Evolutionary conservation across 2,888 invertebrate genomes (phyloP), one percentile per base, ranked within the genome.

Genomic region (Atethmia centrago): DNA sequence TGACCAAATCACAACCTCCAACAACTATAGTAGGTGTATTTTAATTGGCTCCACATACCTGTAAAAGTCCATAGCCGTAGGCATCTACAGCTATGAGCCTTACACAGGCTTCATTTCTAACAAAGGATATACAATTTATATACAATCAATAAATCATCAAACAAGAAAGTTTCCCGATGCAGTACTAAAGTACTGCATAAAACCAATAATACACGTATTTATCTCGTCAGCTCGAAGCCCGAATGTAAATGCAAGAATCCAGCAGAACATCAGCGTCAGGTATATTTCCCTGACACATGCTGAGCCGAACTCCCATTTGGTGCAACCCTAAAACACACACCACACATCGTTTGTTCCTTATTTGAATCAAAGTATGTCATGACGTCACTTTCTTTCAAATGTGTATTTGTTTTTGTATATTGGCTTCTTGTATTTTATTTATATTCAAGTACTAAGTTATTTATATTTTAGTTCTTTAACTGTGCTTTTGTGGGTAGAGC

Each of bases 1-100:
- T 64, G 25, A 69, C 12, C 10, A 19, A 47, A 55, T 69, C 61
- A 42, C 61, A 55, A 28, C 55, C 77, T 21, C 61, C 61, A 42
- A 21, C 25, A 28, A 36, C 3, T 16, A 16, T 2, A 10, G 10
- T 31, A n/a, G n/a, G 3, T 64, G 19, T 25, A 59, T 42, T 51
- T 49, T 51, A 10, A n/a, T 45, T 36, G 21, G 0, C 28, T 31
- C 42, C 5, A 40, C 5, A 3, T 14, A n/a, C 10, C 42, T n/a
- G 1, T 69, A 36, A 45, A n/a, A 56, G 36, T 21, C 7, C 21
- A 42, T n/a, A 51, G 0, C 21, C 49, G 36, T 49, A 10, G 25
- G 49, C 21, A 3, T n/a, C 36, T 56, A 31, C n/a, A 7, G 10
- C 4, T 51, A 65, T 40, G 4, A 12, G 12, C n/a, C n/a, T n/a